A percentile compares a stretch with the other conserved stretches of the same genome.
Evolutionary conservation across 2,113 vertebrate genomes (phyloP).

Genomic region (Pterocles orientalis): DNA sequence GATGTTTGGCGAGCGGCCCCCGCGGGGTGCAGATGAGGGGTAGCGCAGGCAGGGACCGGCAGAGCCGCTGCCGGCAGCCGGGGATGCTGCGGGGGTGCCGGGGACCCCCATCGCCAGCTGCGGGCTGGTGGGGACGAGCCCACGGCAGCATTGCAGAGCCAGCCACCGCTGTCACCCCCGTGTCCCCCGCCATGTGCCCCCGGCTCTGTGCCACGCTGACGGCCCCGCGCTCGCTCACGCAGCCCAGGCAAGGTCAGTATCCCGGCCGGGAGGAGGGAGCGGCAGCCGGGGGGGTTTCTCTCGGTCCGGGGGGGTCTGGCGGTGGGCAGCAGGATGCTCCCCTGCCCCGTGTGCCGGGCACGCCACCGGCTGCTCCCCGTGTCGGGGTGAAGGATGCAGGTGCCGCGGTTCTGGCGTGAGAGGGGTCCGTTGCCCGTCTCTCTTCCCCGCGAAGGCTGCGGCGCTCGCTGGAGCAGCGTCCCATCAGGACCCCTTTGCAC

Average conservation of each 20-base stretch:
- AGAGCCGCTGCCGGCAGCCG: background rate
- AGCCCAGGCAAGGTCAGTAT: background rate
- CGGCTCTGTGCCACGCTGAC: background rate
- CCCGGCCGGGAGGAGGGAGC: background rate
- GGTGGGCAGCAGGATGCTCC: background rate
- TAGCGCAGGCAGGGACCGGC: background rate
- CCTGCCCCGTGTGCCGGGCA: background rate
- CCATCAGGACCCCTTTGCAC: background rate
- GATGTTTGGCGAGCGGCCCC: no score
- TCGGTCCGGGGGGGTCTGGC: background rate
- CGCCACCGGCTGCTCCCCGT: accelerated
- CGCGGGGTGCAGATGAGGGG: background rate
- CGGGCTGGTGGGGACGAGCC: background rate
- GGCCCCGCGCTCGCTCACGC: background rate
- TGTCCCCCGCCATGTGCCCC: background rate
- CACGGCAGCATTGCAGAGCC: background rate
- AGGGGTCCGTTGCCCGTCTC: background rate
- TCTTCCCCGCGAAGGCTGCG: background rate
- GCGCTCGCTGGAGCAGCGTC: background rate
- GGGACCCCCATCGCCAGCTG: background rate
- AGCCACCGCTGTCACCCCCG: background rate
- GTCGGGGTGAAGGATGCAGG: background rate
- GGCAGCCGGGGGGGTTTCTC: background rate
- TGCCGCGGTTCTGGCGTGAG: accelerated
- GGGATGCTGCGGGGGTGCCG: background rate